Evolutionary conservation across 2,888 invertebrate genomes (phyloP), one percentile per base, ranked within the genome.

Genomic region (Agonopterix arenella): DNA sequence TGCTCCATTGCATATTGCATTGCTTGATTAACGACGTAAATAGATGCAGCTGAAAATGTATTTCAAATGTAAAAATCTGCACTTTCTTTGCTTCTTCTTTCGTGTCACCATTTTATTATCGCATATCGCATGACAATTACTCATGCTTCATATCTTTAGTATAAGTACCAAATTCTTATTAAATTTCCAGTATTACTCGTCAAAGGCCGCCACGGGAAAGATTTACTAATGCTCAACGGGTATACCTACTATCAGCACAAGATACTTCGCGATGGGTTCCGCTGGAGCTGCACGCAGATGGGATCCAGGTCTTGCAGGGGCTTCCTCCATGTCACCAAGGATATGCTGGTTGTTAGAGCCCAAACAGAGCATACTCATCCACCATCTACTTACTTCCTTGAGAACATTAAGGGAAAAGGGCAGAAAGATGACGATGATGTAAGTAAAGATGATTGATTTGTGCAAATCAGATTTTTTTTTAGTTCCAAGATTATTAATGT

Each of bases 241-340:
- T 88, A 86, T 53, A 89, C 88, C 0, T 89, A 84, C 61, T 89
- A 88, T 58, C 84, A 86, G 56, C 88, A 88, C 55, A 89, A 88
- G 61, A 61, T 76, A 2, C 66, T 88, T 8, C 72, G 80, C 13
- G 85, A 86, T 40, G 89, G 89, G 0, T 81, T 75, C 63, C 76
- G 89, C 0, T 89, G 89, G 89, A 88, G 88, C 66, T 89, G 89
- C 56, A 88, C 89, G 0, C 85, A 85, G 61, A 88, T 88, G 88
- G 86, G 85, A 0, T 88, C 88, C 51, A 77, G 88, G 54, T 84
- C 88, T 1, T 89, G 89, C 58, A 67, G 85, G 42, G 89, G 79
- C 0, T 88, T 85, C 61, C 71, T 89, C 0, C 88, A 85, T 53
- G 88, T 88, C 3, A 84, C 84, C 2, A 68, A 70, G 1, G 76